phyloP scores from a whole-genome alignment of 2,888 invertebrate species.

The Caenorhabditis sp. region DNA sequence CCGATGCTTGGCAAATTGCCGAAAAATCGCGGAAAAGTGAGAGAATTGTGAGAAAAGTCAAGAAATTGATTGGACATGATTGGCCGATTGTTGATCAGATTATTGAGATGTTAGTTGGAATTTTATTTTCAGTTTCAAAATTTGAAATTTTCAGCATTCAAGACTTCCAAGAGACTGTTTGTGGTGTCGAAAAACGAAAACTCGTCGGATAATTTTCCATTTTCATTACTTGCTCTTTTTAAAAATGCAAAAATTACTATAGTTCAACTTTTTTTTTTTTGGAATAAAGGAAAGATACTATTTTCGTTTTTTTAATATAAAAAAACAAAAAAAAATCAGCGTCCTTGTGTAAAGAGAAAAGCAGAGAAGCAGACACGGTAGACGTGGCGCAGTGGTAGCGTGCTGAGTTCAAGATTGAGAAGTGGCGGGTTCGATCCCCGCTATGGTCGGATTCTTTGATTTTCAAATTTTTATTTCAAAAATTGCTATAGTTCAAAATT shows the following conservation, averaged over 20 bases:
- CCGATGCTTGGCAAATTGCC: slow-evolving; percentile 36
- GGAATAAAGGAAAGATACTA: too few species aligned
- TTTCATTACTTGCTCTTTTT: not conserved
- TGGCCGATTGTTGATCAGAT: slow-evolving; percentile 24
- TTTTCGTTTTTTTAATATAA: too few species aligned
- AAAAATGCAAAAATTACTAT: too few species aligned
- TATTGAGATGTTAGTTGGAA: slow-evolving; percentile 29
- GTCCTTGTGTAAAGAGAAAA: too few species aligned
- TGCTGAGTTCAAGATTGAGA: too few species aligned
- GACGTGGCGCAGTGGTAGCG: too few species aligned
- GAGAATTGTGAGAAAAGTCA: slow-evolving; percentile 31
- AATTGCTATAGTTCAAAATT: not conserved
- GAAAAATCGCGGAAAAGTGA: slow-evolving; percentile 19
- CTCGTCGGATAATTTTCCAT: not conserved
- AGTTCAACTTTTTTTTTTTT: too few species aligned
- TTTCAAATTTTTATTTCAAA: too few species aligned
- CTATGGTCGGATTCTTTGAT: too few species aligned
- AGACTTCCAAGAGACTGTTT: not conserved
- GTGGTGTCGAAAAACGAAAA: not conserved
- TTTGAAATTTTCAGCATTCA: not conserved
- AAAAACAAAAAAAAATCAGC: too few species aligned
- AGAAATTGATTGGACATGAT: slow-evolving; percentile 23
- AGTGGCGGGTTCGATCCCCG: too few species aligned
- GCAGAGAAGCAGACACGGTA: too few species aligned
- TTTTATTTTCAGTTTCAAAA: not conserved